These are phyloP conservation scores for Melieria omissa DNA, from an alignment of 2,888 invertebrate species.

Conservation along the genomic window DNA sequence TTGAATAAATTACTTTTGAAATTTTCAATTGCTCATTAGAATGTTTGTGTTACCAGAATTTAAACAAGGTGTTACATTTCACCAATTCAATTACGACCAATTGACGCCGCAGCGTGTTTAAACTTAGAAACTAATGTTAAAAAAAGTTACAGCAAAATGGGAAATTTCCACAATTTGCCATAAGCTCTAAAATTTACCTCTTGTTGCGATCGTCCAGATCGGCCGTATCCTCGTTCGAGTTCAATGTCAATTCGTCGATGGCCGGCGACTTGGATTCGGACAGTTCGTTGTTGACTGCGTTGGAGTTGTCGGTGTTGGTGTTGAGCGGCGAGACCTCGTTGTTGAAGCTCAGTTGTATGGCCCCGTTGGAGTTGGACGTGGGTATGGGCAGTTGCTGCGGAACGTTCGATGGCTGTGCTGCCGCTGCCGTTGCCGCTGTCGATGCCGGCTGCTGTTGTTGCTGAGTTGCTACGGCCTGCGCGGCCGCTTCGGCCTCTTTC, in stretches of 20 bases:
- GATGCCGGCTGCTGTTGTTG: conserved; percentile 51
- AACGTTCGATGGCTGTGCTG: conserved; percentile 41
- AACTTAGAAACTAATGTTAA: too few species aligned
- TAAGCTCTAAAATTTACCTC: conserved; percentile 64
- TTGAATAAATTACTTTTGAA: conserved; percentile 60
- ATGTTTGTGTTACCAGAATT: conserved; percentile 46
- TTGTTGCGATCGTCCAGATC: conserved; percentile 86
- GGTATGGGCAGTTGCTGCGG: conserved; percentile 45
- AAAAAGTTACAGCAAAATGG: background rate
- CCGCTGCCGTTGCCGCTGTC: conserved; percentile 20
- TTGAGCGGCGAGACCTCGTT: conserved; percentile 55
- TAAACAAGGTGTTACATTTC: conserved; percentile 27
- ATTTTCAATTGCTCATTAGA: conserved; percentile 35
- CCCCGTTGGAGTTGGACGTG: conserved; percentile 48
- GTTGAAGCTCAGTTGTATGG: conserved; percentile 62
- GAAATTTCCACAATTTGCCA: conserved; percentile 2
- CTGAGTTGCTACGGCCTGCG: conserved; percentile 51
- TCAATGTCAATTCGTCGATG: conserved; percentile 77
- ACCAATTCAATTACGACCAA: conserved; percentile 7
- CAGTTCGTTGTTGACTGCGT: conserved; percentile 57
- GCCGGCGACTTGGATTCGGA: conserved; percentile 74
- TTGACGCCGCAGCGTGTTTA: background rate
- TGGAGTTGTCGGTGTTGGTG: conserved; percentile 53
- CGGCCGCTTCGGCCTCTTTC: conserved; percentile 62
- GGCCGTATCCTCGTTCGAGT: conserved; percentile 76